Percentiles rank a stretch among this genome's conserved stretches.
Evolutionary conservation across 2,888 invertebrate species (phyloP).

Genomic region (Thyatira batis): DNA sequence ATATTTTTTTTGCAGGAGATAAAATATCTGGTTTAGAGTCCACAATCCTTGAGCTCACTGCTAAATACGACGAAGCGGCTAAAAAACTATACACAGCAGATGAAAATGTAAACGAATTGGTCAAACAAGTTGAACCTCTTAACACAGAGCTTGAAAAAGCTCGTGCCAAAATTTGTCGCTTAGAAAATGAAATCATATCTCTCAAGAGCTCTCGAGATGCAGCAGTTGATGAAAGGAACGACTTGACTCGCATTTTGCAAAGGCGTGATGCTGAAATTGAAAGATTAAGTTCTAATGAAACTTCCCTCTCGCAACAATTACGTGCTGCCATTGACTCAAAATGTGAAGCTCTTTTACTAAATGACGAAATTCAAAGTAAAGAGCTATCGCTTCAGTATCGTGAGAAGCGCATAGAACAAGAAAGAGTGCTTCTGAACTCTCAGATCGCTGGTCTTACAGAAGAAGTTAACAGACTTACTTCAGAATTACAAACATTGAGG

Average conservation of each 20-base stretch:
- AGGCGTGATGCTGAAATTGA: conserved; percentile 88
- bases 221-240: conserved; percentile 89
- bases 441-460: conserved; percentile 90
- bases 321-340: conserved; percentile 89
- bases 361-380: conserved; percentile 91
- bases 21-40: conserved; percentile 79
- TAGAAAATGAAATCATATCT: conserved; percentile 85
- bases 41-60: conserved; percentile 79
- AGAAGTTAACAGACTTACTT: conserved; percentile 89
- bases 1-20: conserved; percentile 73
- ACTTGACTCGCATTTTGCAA: conserved; percentile 86
- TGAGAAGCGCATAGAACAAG: conserved; percentile 92
- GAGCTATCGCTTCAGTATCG: conserved; percentile 90
- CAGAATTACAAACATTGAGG: conserved; percentile 89
- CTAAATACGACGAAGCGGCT: conserved; percentile 84
- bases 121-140: conserved; percentile 83
- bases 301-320: conserved; percentile 87
- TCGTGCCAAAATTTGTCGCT: conserved; percentile 83
- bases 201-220: conserved; percentile 87
- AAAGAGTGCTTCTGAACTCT: conserved; percentile 87
- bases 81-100: conserved; percentile 84
- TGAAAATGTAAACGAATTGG: conserved; percentile 84
- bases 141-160: conserved; percentile 85
- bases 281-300: conserved; percentile 86
- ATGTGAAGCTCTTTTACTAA: conserved; percentile 90